A percentile compares a stretch with the other conserved stretches of the same genome.
These are phyloP conservation scores for Sesia bembeciformis DNA, from an alignment of 2,888 invertebrate genomes.

Conservation along the genomic window DNA sequence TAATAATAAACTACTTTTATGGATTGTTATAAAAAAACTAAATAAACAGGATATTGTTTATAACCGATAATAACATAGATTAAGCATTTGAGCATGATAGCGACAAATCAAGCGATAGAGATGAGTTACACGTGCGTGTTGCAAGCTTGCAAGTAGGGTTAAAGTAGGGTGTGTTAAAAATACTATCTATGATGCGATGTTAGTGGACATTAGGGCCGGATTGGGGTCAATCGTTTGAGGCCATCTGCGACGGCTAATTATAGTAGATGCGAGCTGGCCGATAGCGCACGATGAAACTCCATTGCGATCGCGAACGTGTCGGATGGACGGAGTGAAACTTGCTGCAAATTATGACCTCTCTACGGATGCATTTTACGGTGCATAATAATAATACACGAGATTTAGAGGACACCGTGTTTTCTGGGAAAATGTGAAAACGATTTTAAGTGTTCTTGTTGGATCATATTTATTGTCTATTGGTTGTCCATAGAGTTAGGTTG, in stretches of 20 bases:
- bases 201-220: slow-evolving; percentile 58
- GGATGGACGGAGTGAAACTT: slow-evolving; percentile 14
- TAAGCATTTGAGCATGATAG: not conserved
- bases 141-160: slow-evolving; percentile 22
- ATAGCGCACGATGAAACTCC: slow-evolving; percentile 49
- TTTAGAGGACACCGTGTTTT: too few species aligned
- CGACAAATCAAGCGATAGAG: not conserved
- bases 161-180: slow-evolving; percentile 54
- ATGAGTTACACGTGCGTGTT: slow-evolving; percentile 1
- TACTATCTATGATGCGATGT: slow-evolving; percentile 36
- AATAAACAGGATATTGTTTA: not conserved
- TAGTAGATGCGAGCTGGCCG: slow-evolving; percentile 52
- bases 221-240: slow-evolving; percentile 71
- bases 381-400: not conserved
- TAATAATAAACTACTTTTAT: too few species aligned
- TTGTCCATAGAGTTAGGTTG: too few species aligned
- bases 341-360: not conserved
- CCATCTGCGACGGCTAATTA: slow-evolving; percentile 69
- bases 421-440: too few species aligned
- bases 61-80: not conserved
- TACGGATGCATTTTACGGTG: not conserved
- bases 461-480: too few species aligned
- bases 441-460: too few species aligned
- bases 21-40: not conserved
- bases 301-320: slow-evolving; percentile 38